Percentiles rank a stretch among this genome's conserved stretches.
phyloP scores from a whole-genome alignment of 2,888 invertebrate genomes.

The Baronia brevicornis region DNA sequence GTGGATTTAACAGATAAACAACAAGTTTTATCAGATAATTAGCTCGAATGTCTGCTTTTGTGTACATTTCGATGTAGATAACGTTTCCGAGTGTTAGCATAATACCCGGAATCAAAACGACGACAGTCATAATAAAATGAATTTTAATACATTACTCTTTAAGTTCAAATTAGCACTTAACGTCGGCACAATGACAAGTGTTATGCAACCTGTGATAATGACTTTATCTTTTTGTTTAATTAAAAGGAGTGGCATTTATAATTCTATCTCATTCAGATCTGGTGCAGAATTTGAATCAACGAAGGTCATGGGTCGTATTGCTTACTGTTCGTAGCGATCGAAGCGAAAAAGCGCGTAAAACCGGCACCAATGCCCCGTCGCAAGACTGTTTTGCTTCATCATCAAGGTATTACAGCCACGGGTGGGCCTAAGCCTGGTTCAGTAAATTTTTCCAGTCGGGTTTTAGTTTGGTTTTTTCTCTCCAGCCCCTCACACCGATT shows the following conservation, averaged over 20 bases:
- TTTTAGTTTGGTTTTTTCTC: no score
- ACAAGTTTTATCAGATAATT: slow-evolving; percentile 16
- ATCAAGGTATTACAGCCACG: no score
- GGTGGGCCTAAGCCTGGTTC: no score
- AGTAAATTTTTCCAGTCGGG: no score
- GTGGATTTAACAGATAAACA: slow-evolving; percentile 7
- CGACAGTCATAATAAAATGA: background rate
- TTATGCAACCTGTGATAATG: no score
- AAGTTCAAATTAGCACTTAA: slow-evolving; percentile 5
- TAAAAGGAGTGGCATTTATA: no score
- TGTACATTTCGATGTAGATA: slow-evolving; percentile 9
- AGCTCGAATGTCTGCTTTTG: slow-evolving; percentile 12
- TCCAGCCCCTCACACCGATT: no score
- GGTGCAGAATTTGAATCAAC: no score
- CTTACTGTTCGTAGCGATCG: slow-evolving; percentile 9
- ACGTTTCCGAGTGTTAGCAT: slow-evolving; percentile 1
- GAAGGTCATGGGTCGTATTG: no score
- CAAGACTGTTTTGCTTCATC: slow-evolving; percentile 10
- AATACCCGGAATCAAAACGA: slow-evolving; percentile 2
- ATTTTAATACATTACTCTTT: background rate
- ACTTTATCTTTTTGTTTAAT: slow-evolving; percentile 13
- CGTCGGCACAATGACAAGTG: no score
- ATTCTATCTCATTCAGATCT: no score
- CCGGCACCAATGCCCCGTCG: slow-evolving; percentile 9
- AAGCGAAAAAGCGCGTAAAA: slow-evolving; percentile 9